phyloP scores from a whole-genome alignment of 1,140 invertebrate species.

The Heliconius melpomene region DNA sequence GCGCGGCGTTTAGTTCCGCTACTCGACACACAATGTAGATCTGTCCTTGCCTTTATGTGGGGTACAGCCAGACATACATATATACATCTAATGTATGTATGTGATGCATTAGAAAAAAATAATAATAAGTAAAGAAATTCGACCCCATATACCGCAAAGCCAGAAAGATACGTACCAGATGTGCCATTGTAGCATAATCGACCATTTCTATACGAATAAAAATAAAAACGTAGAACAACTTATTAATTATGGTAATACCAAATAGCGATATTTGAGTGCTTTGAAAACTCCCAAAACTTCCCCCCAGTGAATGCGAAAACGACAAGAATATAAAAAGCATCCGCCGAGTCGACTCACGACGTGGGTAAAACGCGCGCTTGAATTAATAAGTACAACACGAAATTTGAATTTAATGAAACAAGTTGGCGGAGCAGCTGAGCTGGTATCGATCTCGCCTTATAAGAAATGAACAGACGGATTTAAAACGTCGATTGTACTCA shows the following conservation, averaged over 20 bases:
- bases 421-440: slow-evolving; percentile 75
- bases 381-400: slow-evolving; percentile 82
- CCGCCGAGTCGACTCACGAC: slow-evolving; percentile 54
- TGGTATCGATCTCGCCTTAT: slow-evolving; percentile 66
- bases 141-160: no score
- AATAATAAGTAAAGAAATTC: no score
- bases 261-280: slow-evolving; percentile 49
- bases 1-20: no score
- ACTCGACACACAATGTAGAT: no score
- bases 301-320: slow-evolving; percentile 46
- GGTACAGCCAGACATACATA: no score
- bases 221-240: slow-evolving; percentile 14
- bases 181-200: background rate
- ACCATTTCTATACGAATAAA: background rate
- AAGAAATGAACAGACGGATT: slow-evolving; percentile 60
- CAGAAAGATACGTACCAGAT: background rate
- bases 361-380: slow-evolving; percentile 69
- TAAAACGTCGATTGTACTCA: slow-evolving; percentile 43
- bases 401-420: slow-evolving; percentile 83
- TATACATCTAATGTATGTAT: no score
- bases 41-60: no score
- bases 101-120: no score
- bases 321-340: slow-evolving; percentile 73
- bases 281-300: slow-evolving; percentile 55
- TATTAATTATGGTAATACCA: slow-evolving; percentile 35